Evolutionary conservation across 2,113 vertebrate species (phyloP).

Genomic region (Theristicus caerulescens): DNA sequence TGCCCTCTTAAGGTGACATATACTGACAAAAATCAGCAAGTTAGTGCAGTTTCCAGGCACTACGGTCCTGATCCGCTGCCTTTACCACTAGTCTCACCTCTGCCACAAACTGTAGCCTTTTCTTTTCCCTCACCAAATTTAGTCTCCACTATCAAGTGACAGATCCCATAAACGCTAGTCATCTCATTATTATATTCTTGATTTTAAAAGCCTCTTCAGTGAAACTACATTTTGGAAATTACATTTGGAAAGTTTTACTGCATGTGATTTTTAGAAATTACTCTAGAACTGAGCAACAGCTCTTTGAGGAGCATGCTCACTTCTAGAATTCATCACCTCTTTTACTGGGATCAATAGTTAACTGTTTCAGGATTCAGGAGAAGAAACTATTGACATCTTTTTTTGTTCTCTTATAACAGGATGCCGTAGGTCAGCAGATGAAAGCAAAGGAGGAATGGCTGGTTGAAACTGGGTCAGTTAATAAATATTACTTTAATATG

Average conservation of each 20-base stretch:
- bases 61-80: accelerated
- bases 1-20: background rate
- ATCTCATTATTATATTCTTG: background rate
- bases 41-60: background rate
- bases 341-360: background rate
- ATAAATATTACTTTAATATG: background rate
- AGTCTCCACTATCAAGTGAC: background rate
- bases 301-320: background rate
- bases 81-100: background rate
- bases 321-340: background rate
- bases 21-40: background rate
- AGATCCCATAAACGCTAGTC: background rate
- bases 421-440: background rate
- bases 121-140: background rate
- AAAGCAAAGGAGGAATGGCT: background rate
- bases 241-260: background rate
- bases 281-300: background rate
- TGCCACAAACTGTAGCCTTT: background rate
- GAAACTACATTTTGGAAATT: background rate
- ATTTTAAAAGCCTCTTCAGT: background rate
- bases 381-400: background rate
- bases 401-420: background rate
- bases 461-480: background rate
- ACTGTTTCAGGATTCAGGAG: background rate
- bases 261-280: background rate